Evolutionary conservation across 1,140 invertebrate genomes (phyloP), one percentile per base, ranked within the genome.

Genomic region (Megathymus violae): DNA sequence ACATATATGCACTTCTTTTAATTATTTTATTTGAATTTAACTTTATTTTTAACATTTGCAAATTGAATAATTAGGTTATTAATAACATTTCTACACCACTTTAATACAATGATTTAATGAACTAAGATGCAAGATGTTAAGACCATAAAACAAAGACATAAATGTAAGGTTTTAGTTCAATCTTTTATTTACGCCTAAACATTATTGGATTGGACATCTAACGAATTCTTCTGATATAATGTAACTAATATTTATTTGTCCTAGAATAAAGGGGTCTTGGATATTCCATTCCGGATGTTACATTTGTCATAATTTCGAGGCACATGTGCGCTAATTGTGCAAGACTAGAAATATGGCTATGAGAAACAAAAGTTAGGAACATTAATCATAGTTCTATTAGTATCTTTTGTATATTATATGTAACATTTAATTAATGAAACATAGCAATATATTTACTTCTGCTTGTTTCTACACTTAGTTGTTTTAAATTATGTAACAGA

Each of bases 271-370:
- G 79, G 84, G 84, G 84, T 85, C 80, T 71, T 75, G 69, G 62
- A 76, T 78, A 80, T 82, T 73, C 64, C 67, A 73, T 79, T 87
- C 82, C 81, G 85, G 79, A 80, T 87, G 80, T 85, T 88, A 75
- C 78, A 85, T 86, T 87, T 86, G 79, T 82, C 75, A 80, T 79
- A 74, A 82, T 77, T 69, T 66, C 71, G 52, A 51, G 71, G 67
- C 48, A 27, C n/a, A 58, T 76, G 78, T 69, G 65, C 62, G 64
- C 74, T 64, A 34, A 6, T 1, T 41, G 17, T 36, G 76, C 60
- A 50, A 13, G 40, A 64, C 63, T 14, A 27, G 5, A 9, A 22
- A 43, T 38, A 36, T 19, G 46, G n/a, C n/a, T n/a, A n/a, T n/a
- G n/a, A n/a, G n/a, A n/a, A n/a, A n/a, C n/a, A n/a, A n/a, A n/a